Percentiles rank a stretch among this genome's conserved stretches.
phyloP scores from a whole-genome alignment of 1,140 invertebrate genomes.

The Caenorhabditis remanei region DNA sequence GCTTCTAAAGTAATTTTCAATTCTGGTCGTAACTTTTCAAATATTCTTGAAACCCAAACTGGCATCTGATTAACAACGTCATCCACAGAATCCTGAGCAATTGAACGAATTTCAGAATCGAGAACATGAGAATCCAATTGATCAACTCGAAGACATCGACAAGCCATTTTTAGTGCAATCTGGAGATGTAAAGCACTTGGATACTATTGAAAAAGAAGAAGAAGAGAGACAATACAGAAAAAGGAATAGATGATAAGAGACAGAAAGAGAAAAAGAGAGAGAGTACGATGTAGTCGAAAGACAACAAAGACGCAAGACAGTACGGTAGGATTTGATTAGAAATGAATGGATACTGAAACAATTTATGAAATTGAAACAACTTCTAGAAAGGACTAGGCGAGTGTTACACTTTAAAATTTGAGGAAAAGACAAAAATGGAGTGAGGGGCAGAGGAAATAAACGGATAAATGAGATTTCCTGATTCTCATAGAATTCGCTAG shows the following conservation, averaged over 20 bases:
- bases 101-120: conserved; percentile 40
- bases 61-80: conserved; percentile 46
- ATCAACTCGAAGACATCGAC: conserved; percentile 58
- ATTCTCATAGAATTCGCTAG: too few species aligned
- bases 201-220: neutral
- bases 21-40: conserved; percentile 48
- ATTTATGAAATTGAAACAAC: too few species aligned
- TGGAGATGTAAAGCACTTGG: neutral
- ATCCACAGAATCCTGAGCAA: conserved; percentile 42
- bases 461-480: too few species aligned
- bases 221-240: neutral
- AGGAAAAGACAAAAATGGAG: too few species aligned
- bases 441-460: too few species aligned
- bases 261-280: neutral
- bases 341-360: too few species aligned
- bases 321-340: too few species aligned
- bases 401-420: too few species aligned
- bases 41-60: conserved; percentile 31
- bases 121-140: conserved; percentile 64
- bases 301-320: too few species aligned
- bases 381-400: too few species aligned
- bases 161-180: conserved; percentile 28
- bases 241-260: neutral
- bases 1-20: conserved; percentile 46
- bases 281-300: conserved; percentile 4